Base-by-base conservation (phyloP, 2,888 invertebrate genomes). In the Lasioglossum figueresi region DNA sequence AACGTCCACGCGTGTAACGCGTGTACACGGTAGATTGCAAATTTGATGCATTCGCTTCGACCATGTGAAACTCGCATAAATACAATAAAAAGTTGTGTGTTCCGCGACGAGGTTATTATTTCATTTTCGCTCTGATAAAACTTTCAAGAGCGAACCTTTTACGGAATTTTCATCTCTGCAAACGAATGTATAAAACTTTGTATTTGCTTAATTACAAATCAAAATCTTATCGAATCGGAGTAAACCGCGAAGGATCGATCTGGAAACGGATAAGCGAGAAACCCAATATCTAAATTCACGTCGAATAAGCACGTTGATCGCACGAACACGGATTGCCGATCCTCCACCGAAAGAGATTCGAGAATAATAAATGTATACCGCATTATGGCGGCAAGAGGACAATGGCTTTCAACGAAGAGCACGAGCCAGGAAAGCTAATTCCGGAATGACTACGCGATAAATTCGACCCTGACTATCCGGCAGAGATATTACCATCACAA, bases 401-500 rank as follows among this genome's bases (percentile, higher is more conserved):
- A 86, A 85, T 83, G 72, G 83, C 40, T 45, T 48, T 84, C 71
- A 66, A 80, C 80, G 85, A 80, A 80, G 63, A 83, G 70, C 40
- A 68, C 81, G 37, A 45, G 56, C 48, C 14, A 66, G 77, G 81
- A 77, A 87, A 87, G 79, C 89, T 88, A 89, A 88, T 88, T 89
- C 77, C 80, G 70, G 86, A 78, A 89, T 89, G 89, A 89, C 89
- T 89, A 52, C 63, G 52, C 88, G 80, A 86, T 83, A 87, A 88
- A 78, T 86, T 79, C 83, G 68, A 70, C 76, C 82, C 80, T 81
- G 82, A 73, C 84, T 80, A 71, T 70, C 71, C 78, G 71, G 31
- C 80, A 37, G 88, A 75, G 81, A 79, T 88, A 93, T 93, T 93
- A 93, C 84, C 92, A 93, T 92, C 88, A 93, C 91, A 93, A 93